These are phyloP conservation scores for Ernsta delagoae DNA, from an alignment of 2,888 invertebrate species.

Conservation along the genomic window DNA sequence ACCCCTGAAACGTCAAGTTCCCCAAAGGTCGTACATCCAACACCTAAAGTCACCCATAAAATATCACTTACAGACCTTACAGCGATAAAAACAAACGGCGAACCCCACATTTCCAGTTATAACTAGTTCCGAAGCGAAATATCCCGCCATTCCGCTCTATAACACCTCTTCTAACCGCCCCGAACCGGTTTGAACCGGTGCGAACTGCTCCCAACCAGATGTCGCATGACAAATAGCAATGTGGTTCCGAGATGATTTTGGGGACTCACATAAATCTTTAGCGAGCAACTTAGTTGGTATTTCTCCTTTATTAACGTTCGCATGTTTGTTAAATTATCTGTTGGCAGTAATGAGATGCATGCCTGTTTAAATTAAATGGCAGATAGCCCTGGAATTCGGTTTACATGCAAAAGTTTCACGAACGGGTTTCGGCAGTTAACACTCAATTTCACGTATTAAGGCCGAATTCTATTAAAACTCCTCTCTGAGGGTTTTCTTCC, in stretches of 20 bases:
- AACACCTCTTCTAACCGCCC: conserved; percentile 43
- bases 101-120: conserved; percentile 48
- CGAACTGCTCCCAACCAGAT: conserved; percentile 64
- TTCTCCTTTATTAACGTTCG: conserved; percentile 34
- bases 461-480: background rate
- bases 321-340: conserved; percentile 34
- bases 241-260: conserved; percentile 69
- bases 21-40: conserved; percentile 18
- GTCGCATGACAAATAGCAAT: conserved; percentile 70
- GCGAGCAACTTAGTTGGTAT: conserved; percentile 42
- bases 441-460: conserved; percentile 10
- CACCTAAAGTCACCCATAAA: conserved; percentile 28
- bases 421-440: background rate
- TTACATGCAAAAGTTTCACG: conserved; percentile 5
- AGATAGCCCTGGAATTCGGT: conserved; percentile 21
- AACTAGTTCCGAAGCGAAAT: conserved; percentile 48
- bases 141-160: conserved; percentile 43
- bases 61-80: conserved; percentile 39
- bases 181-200: conserved; percentile 57
- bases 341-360: conserved; percentile 28
- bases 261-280: conserved; percentile 57
- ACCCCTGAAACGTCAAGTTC: conserved; percentile 10
- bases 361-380: conserved; percentile 31
- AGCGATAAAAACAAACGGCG: conserved; percentile 52
- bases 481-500: background rate